Evolutionary conservation across 1,140 invertebrate genomes (phyloP).

Genomic region (Drosophila prosaltans): DNA sequence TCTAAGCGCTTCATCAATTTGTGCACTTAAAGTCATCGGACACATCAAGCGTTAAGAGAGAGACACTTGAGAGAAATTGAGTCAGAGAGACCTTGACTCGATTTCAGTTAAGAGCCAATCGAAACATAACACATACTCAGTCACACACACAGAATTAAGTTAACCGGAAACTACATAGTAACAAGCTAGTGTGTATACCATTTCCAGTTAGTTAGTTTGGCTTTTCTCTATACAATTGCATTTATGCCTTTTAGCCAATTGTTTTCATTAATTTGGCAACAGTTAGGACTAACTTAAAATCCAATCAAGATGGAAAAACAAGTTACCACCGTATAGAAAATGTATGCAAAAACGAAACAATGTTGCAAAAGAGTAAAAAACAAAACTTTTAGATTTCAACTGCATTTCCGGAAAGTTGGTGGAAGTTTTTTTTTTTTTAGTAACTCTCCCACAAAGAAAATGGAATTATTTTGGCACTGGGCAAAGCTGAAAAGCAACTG

Average conservation of each 20-base stretch:
- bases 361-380: slow-evolving; percentile 25
- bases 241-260: slow-evolving; percentile 39
- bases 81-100: slow-evolving; percentile 16
- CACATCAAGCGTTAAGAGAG: slow-evolving; percentile 29
- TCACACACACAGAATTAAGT: not conserved
- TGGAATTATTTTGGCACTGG: slow-evolving; percentile 62
- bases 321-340: slow-evolving; percentile 24
- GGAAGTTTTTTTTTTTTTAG: slow-evolving; percentile 46
- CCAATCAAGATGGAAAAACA: slow-evolving; percentile 38
- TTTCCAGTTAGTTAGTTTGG: not conserved
- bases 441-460: slow-evolving; percentile 67
- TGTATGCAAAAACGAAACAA: slow-evolving; percentile 46
- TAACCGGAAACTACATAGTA: slow-evolving; percentile 39
- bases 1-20: slow-evolving; percentile 8
- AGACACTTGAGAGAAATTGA: slow-evolving; percentile 36
- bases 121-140: not conserved
- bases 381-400: slow-evolving; percentile 36
- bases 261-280: slow-evolving; percentile 67
- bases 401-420: slow-evolving; percentile 52
- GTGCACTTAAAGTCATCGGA: slow-evolving; percentile 24
- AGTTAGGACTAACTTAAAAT: slow-evolving; percentile 50
- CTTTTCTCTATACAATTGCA: not conserved
- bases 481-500: slow-evolving; percentile 60
- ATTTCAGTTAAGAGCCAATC: slow-evolving; percentile 39
- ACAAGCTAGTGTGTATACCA: slow-evolving; percentile 24